Evolutionary conservation across 2,888 invertebrate genomes (phyloP).

Genomic region (Nemotelus nigrinus): DNA sequence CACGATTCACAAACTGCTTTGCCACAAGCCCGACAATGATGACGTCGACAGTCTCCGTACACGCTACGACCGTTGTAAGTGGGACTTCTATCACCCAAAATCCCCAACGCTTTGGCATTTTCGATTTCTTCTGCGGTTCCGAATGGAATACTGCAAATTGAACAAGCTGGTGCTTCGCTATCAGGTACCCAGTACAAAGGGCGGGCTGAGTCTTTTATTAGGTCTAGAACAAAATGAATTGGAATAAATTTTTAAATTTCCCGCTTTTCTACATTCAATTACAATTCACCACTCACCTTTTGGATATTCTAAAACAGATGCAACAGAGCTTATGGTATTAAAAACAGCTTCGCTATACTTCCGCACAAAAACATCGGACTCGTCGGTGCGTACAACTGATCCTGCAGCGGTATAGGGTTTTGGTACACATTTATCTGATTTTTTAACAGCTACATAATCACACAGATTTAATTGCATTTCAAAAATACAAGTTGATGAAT

Average conservation of each 20-base stretch:
- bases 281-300: slow-evolving; percentile 66
- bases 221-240: slow-evolving; percentile 60
- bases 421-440: slow-evolving; percentile 44
- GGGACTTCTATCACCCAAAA: slow-evolving; percentile 56
- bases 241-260: neutral
- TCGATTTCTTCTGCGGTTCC: slow-evolving; percentile 65
- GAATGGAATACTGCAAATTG: slow-evolving; percentile 72
- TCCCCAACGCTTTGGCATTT: slow-evolving; percentile 55
- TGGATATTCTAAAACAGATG: slow-evolving; percentile 77
- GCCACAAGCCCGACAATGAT: slow-evolving; percentile 79
- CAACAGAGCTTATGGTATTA: slow-evolving; percentile 76
- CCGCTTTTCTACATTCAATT: neutral
- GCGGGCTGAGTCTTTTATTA: slow-evolving; percentile 79
- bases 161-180: slow-evolving; percentile 73
- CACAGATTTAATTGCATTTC: slow-evolving; percentile 18
- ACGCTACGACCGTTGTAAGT: slow-evolving; percentile 55
- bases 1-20: slow-evolving; percentile 74
- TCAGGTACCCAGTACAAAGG: slow-evolving; percentile 86
- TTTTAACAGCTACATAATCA: slow-evolving; percentile 36
- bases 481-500: slow-evolving; percentile 7
- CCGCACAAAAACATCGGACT: slow-evolving; percentile 69
- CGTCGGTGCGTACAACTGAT: slow-evolving; percentile 57
- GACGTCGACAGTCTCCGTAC: slow-evolving; percentile 64
- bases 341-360: slow-evolving; percentile 78
- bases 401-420: slow-evolving; percentile 45